phyloP scores from a whole-genome alignment of 1,140 invertebrate genomes.

The Procambarus clarkii region DNA sequence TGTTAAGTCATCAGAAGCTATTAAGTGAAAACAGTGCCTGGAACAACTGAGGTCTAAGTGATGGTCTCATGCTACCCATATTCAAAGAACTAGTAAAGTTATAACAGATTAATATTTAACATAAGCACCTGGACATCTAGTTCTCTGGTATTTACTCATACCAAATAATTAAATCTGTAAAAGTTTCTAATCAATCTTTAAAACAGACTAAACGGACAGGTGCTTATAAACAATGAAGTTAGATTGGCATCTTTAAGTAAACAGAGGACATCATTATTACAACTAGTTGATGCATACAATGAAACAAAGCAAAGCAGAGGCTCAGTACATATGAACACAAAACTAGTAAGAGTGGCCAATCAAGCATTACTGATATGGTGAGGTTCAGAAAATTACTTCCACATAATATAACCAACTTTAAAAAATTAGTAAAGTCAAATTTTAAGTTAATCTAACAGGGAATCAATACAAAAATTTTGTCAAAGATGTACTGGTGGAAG shows the following conservation, averaged over 20 bases:
- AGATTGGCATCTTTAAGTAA: slow-evolving; percentile 18
- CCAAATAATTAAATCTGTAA: background rate
- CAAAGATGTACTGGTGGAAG: background rate
- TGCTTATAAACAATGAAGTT: slow-evolving; percentile 39
- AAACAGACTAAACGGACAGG: slow-evolving; percentile 36
- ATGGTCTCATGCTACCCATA: slow-evolving; percentile 65
- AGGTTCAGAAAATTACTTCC: background rate
- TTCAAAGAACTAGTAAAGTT: slow-evolving; percentile 27
- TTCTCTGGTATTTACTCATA: background rate
- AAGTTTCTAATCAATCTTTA: background rate
- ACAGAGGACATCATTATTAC: slow-evolving; percentile 23
- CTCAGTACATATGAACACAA: slow-evolving; percentile 25
- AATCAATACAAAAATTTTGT: background rate
- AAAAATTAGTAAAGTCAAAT: background rate
- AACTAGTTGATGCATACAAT: slow-evolving; percentile 53
- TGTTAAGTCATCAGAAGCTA: background rate
- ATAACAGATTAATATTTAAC: slow-evolving; percentile 7
- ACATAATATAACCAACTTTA: background rate
- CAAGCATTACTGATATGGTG: slow-evolving; percentile 37
- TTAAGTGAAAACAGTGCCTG: slow-evolving; percentile 55
- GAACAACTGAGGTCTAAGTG: slow-evolving; percentile 56
- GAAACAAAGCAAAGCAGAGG: slow-evolving; percentile 47
- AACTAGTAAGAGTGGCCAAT: slow-evolving; percentile 55
- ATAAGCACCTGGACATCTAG: slow-evolving; percentile 55
- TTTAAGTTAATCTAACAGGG: background rate